Base-by-base conservation (phyloP, 2,113 vertebrate genomes). In the Eptesicus fuscus region DNA sequence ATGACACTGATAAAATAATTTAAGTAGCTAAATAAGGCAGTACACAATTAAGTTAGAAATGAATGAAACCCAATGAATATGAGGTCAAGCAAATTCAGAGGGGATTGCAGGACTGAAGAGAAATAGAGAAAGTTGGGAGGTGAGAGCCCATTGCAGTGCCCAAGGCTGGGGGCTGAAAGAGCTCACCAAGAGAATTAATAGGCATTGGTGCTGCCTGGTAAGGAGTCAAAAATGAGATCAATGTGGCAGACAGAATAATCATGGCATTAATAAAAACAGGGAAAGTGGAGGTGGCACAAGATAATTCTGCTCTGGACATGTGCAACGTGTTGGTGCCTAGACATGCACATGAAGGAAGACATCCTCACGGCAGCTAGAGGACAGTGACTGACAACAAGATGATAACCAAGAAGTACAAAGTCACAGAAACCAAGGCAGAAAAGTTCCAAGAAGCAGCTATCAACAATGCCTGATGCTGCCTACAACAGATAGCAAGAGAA, bases 361-460 rank as follows among this genome's bases (percentile, higher is more conserved):
- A 91, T 53, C 20, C 40, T 53, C 17, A 2, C 7, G 53, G 74
- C 73, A 67, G 20, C 35, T 80, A 40, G 18, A 90, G 18, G 67
- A 83, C 20, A 86, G 79, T 2, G 14, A 71, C n/a, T 51, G 61
- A 49, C n/a, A 35, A 51, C 77, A 95, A 63, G 83, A 9, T 30
- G n/a, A 69, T 12, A 92, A 93, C 82, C 77, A n/a, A 80, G 83
- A 63, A 92, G 18, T 5, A 87, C 61, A 44, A 84, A 93, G 92
- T 74, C 88, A 88, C 59, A 74, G 51, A 77, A 44, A 83, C 44
- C 11, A 82, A 67, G 35, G 22, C 22, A 87, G 91, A 53, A 47
- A 61, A 56, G 35, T 56, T 87, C 53, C 61, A 70, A 65, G 83
- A 22, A 76, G 69, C 42, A 76, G 73, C 74, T 90, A 67, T 69